Percentiles rank a stretch among this genome's conserved stretches.
Conservation (phyloP, 2,113 vertebrate species). For the Blennius ocellaris region DNA sequence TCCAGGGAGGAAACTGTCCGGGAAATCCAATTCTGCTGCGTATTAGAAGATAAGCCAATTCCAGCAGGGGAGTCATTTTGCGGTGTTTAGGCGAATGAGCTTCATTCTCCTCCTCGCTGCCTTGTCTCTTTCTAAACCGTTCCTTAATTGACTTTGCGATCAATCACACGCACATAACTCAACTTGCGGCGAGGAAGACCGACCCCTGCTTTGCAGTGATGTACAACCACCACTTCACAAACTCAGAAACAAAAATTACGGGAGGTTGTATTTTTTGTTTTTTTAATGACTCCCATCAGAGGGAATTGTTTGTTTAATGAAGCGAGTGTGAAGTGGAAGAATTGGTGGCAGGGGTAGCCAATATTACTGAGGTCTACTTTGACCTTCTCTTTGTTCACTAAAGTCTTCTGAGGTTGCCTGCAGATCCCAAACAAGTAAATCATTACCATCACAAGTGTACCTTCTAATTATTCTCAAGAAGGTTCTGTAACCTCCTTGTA, state of each 20-base stretch:
- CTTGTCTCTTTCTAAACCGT: slow-evolving; percentile 56
- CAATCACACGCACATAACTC: slow-evolving; percentile 32
- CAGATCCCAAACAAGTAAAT: slow-evolving; percentile 14
- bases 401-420: background rate
- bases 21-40: slow-evolving; percentile 66
- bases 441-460: background rate
- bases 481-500: background rate
- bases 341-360: background rate
- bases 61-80: slow-evolving; percentile 47
- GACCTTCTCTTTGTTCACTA: background rate
- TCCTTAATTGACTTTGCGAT: slow-evolving; percentile 62
- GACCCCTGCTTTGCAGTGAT: slow-evolving; percentile 11
- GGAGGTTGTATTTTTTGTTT: background rate
- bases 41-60: slow-evolving; percentile 63
- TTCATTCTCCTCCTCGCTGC: slow-evolving; percentile 49
- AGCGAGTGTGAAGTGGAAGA: background rate
- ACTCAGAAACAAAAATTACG: background rate
- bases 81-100: slow-evolving; percentile 55
- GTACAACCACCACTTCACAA: background rate
- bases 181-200: slow-evolving; percentile 7
- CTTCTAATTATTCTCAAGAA: slow-evolving; percentile 24
- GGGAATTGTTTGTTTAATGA: background rate
- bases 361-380: background rate
- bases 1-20: slow-evolving; percentile 59
- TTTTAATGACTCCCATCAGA: background rate